A percentile compares a stretch with the other conserved stretches of the same genome.
Evolutionary conservation across 2,888 invertebrate genomes (phyloP).

Genomic region (Dynastes hyllus): DNA sequence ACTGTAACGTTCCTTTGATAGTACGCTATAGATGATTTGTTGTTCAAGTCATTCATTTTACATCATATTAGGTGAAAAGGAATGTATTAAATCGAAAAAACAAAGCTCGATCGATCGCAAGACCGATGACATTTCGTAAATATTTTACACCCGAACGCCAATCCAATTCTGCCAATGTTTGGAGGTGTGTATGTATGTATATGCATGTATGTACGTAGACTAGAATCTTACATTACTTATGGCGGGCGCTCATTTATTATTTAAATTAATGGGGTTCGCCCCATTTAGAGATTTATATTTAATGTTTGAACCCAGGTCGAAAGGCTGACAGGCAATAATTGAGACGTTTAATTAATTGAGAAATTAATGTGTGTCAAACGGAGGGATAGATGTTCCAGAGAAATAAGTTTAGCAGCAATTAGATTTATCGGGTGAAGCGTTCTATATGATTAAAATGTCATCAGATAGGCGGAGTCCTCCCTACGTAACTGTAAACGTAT

Average conservation of each 20-base stretch:
- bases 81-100: not conserved
- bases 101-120: not conserved
- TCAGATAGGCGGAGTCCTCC: too few relatives aligned
- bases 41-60: not conserved
- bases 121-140: conserved; percentile 3
- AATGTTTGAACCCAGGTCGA: not conserved
- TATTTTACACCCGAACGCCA: not conserved
- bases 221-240: not conserved
- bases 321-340: not conserved
- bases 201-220: not conserved
- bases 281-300: not conserved
- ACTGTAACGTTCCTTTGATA: not conserved
- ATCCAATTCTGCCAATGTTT: not conserved
- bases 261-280: too few relatives aligned
- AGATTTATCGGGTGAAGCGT: too few relatives aligned
- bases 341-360: too few relatives aligned
- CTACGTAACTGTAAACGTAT: too few relatives aligned
- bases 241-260: too few relatives aligned
- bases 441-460: too few relatives aligned
- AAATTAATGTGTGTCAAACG: too few relatives aligned
- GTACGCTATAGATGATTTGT: not conserved
- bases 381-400: too few relatives aligned
- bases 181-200: not conserved
- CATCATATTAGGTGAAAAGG: not conserved
- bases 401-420: too few relatives aligned